These are phyloP conservation scores for Scaptomyza tumidula DNA, from an alignment of 2,888 invertebrate genomes.

Conservation along the genomic window DNA sequence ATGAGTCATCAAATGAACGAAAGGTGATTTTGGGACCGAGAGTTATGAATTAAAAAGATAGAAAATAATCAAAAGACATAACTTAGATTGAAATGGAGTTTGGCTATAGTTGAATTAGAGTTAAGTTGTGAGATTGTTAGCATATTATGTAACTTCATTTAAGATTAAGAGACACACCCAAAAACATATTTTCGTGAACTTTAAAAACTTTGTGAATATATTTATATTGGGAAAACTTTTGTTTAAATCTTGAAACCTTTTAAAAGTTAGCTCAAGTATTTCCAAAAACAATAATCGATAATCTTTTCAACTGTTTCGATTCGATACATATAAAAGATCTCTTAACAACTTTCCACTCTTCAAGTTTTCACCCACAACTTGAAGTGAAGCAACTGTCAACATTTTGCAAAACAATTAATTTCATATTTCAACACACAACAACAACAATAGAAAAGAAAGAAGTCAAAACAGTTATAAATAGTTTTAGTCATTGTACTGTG, in stretches of 20 bases:
- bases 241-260: background rate
- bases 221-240: background rate
- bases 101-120: background rate
- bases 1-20: conserved; percentile 63
- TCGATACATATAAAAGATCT: background rate
- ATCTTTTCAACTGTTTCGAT: background rate
- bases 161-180: background rate
- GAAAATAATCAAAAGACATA: background rate
- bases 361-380: background rate
- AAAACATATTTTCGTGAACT: background rate
- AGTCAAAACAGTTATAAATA: conserved; percentile 49
- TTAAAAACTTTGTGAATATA: background rate
- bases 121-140: background rate
- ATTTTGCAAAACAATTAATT: conserved; percentile 37
- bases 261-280: background rate
- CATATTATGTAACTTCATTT: background rate
- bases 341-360: background rate
- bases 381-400: conserved; percentile 17
- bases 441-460: background rate
- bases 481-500: conserved; percentile 41
- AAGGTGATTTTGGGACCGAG: conserved; percentile 21
- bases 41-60: conserved; percentile 19
- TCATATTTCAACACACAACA: conserved; percentile 34
- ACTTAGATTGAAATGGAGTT: background rate
- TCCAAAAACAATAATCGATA: background rate